Conservation (phyloP, 2,113 vertebrate species). For the human (Homo sapiens) region DNA sequence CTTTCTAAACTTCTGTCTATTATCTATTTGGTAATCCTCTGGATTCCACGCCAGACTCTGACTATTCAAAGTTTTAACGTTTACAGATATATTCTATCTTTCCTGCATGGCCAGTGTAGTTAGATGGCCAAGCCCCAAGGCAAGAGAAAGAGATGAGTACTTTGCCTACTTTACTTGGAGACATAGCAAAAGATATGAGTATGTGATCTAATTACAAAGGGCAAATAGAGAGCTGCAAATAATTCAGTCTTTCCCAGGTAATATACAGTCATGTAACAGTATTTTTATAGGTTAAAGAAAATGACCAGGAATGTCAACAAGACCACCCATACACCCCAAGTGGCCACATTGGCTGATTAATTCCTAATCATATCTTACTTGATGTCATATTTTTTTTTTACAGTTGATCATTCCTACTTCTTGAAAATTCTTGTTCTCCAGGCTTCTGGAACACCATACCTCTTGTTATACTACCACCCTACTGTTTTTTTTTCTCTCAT, state of each 20-base stretch:
- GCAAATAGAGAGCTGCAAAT: neutral
- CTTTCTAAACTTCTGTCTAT: neutral
- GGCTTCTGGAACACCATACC: too few relatives aligned
- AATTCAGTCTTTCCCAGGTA: neutral
- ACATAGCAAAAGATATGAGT: neutral
- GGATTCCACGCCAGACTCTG: neutral
- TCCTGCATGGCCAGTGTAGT: neutral
- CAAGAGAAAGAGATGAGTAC: neutral
- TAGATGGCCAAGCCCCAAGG: neutral
- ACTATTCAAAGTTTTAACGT: neutral
- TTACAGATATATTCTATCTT: neutral
- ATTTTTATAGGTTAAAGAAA: neutral
- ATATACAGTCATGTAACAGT: neutral
- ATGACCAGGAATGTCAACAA: neutral
- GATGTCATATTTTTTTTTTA: neutral
- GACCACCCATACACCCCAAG: neutral
- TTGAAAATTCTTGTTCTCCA: neutral
- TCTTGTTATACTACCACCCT: neutral
- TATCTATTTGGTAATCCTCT: neutral
- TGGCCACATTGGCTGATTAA: neutral
- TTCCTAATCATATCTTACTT: neutral
- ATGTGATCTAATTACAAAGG: neutral
- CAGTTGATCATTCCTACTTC: too few relatives aligned
- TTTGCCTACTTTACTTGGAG: neutral
- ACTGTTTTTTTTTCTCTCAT: neutral